These are phyloP conservation scores for Gerris lacustris DNA, from an alignment of 2,888 invertebrate species.

Conservation along the genomic window DNA sequence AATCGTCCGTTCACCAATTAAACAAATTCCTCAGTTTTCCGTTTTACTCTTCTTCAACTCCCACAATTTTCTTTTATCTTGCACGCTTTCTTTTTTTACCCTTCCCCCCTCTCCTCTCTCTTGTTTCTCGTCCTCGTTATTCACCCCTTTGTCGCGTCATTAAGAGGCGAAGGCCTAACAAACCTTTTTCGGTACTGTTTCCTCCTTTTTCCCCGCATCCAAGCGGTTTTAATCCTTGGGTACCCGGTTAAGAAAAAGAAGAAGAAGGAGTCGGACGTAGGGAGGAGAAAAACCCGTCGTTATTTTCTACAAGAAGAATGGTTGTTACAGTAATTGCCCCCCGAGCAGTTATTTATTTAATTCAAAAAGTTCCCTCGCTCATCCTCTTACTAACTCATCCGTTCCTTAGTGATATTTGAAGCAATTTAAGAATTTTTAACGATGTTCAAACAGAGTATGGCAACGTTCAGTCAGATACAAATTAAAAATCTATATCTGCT, in stretches of 20 bases:
- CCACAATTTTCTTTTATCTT: not conserved
- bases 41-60: not conserved
- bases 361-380: not conserved
- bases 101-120: not conserved
- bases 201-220: not conserved
- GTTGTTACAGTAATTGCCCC: not conserved
- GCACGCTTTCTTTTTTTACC: not conserved
- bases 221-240: not conserved
- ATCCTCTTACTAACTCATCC: not conserved
- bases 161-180: not conserved
- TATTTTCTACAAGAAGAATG: not conserved
- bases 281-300: not conserved
- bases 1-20: slow-evolving; percentile 5
- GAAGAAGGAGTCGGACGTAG: no score
- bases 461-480: no score
- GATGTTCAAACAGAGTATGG: no score
- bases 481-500: no score
- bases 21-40: not conserved
- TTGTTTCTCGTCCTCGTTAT: slow-evolving; percentile 3
- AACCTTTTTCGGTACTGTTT: not conserved
- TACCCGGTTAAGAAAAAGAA: no score
- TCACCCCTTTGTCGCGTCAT: slow-evolving; percentile 5
- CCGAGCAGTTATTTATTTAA: not conserved
- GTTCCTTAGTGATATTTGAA: no score
- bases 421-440: no score